phyloP scores from a whole-genome alignment of 1,140 invertebrate genomes.

The Eufriesea mexicana region DNA sequence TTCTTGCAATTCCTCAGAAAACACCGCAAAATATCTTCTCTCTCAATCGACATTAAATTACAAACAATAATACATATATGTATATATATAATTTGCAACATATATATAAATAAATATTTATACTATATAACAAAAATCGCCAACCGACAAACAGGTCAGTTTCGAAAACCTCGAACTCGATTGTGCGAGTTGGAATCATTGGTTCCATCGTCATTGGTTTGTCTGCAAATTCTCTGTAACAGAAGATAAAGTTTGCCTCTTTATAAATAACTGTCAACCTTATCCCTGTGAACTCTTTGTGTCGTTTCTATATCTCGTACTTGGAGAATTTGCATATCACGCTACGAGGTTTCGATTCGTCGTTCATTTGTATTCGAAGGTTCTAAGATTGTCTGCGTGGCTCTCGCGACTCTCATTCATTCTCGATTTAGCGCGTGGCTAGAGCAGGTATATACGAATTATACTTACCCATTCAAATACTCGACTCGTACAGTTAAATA shows the following conservation, averaged over 20 bases:
- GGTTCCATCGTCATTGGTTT: background rate
- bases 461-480: conserved; percentile 14
- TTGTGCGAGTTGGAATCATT: conserved; percentile 1
- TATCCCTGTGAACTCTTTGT: conserved; percentile 13
- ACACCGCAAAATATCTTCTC: background rate
- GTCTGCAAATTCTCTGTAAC: background rate
- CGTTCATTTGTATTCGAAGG: background rate
- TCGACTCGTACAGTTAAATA: background rate
- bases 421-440: background rate
- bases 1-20: background rate
- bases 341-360: conserved; percentile 12
- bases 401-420: background rate
- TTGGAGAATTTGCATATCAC: background rate
- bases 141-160: background rate
- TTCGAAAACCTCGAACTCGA: conserved; percentile 10
- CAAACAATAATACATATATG: conserved; percentile 55
- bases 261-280: conserved; percentile 47
- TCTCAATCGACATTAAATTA: conserved; percentile 35
- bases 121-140: conserved; percentile 54
- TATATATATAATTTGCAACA: conserved; percentile 54
- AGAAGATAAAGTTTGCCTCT: conserved; percentile 44
- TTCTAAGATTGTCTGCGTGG: conserved; percentile 6
- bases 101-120: conserved; percentile 65
- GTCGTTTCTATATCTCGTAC: too few relatives aligned
- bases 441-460: background rate